Conservation (phyloP, 2,113 vertebrate genomes). For the Sitta europaea region DNA sequence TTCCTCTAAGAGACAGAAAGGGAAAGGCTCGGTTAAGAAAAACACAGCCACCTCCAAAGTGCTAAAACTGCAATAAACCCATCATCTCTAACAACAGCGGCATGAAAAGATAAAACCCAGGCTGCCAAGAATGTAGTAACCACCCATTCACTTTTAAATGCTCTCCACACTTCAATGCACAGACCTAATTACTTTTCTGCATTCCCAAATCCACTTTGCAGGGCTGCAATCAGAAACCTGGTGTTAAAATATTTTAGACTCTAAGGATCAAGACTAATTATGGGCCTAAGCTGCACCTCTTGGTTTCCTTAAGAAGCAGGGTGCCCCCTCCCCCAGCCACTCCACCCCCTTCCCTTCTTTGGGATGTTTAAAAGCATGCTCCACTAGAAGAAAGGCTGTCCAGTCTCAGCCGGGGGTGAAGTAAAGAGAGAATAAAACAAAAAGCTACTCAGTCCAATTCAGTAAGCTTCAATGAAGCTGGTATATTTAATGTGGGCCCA, state of each 20-base stretch:
- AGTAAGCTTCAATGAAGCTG: constrained; percentile 83
- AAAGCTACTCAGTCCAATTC: constrained; percentile 85
- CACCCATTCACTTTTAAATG: constrained; percentile 98
- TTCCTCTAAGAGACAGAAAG: constrained; percentile 69
- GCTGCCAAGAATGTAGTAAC: constrained; percentile 89
- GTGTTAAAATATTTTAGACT: constrained; percentile 94
- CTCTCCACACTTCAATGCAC: constrained; percentile 94
- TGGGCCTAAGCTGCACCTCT: constrained; percentile 90
- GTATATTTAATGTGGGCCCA: constrained; percentile 83
- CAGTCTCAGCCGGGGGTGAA: constrained; percentile 81
- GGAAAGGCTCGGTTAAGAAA: constrained; percentile 75
- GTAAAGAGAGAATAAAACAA: constrained; percentile 83
- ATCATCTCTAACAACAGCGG: constrained; percentile 95
- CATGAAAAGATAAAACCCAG: constrained; percentile 90
- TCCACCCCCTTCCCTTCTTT: constrained; percentile 60
- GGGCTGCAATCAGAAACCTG: constrained; percentile 90
- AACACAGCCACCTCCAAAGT: constrained; percentile 85
- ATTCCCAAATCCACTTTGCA: constrained; percentile 90
- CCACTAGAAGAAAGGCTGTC: constrained; percentile 80
- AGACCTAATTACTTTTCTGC: constrained; percentile 95
- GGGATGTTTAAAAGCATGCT: constrained; percentile 81
- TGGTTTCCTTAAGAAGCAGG: constrained; percentile 61
- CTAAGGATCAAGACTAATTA: constrained; percentile 97
- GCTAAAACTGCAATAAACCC: constrained; percentile 98
- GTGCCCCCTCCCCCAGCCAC: background rate